Conservation (phyloP, 1,140 invertebrate genomes). For the Tetramorium alpestre region DNA sequence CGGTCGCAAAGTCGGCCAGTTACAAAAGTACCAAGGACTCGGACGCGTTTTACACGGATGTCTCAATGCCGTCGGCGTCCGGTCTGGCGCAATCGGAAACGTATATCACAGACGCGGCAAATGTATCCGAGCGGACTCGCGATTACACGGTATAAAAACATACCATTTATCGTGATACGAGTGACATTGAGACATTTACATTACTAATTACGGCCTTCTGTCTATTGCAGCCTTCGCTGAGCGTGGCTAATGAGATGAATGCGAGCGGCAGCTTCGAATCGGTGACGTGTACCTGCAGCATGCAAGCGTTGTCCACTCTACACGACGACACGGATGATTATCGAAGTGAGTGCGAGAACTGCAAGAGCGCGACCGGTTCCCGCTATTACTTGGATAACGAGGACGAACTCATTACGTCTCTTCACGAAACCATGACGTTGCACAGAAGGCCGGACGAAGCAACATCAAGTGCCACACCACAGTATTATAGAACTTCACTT, state of each 20-base stretch:
- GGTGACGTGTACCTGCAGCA: constrained; percentile 83
- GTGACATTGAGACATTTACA: not conserved
- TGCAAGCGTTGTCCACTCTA: constrained; percentile 82
- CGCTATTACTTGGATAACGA: constrained; percentile 88
- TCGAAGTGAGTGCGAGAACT: constrained; percentile 93
- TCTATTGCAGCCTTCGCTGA: constrained; percentile 78
- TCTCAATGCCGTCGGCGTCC: constrained; percentile 46
- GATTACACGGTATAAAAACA: constrained; percentile 67
- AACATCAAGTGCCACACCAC: constrained; percentile 81
- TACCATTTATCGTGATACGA: not conserved
- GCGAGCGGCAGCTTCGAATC: constrained; percentile 85
- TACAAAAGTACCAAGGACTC: constrained; percentile 60
- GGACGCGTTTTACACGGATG: constrained; percentile 65
- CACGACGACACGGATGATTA: constrained; percentile 90
- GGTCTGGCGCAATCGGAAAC: constrained; percentile 49
- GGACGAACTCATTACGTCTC: constrained; percentile 85
- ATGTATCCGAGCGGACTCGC: constrained; percentile 25
- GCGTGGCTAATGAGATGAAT: constrained; percentile 80
- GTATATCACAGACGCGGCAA: not conserved
- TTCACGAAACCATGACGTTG: constrained; percentile 90
- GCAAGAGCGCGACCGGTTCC: constrained; percentile 90
- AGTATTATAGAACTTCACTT: constrained; percentile 89
- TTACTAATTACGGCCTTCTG: not conserved
- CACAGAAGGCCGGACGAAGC: constrained; percentile 87
- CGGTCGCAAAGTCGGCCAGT: constrained; percentile 61